Conservation (phyloP, 2,797 vertebrate genomes). For the Scleropages formosus region DNA sequence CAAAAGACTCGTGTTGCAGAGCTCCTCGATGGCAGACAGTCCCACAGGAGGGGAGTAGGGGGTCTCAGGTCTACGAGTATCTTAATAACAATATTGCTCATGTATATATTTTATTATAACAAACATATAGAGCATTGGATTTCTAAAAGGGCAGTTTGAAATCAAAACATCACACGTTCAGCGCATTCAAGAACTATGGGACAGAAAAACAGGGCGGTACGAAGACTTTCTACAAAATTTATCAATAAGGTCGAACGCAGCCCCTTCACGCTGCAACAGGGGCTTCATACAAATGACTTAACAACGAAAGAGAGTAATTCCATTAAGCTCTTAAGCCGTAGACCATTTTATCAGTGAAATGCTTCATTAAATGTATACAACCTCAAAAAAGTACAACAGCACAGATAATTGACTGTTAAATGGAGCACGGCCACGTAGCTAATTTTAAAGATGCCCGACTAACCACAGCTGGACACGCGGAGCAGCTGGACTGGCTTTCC, state of each 20-base stretch:
- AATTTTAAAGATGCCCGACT: neutral
- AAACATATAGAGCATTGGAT: too few species aligned
- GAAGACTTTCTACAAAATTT: too few species aligned
- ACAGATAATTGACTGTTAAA: slow-evolving; percentile 21
- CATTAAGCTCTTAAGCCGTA: slow-evolving; percentile 7
- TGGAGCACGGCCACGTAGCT: neutral
- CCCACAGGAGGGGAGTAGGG: too few species aligned
- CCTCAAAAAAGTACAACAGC: slow-evolving; percentile 11
- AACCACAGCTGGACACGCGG: slow-evolving; percentile 5
- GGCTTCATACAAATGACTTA: slow-evolving; percentile 11
- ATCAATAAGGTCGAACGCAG: neutral
- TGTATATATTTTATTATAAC: too few species aligned
- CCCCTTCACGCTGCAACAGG: neutral
- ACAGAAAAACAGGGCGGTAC: too few species aligned
- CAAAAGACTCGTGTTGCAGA: neutral
- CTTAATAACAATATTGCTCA: too few species aligned
- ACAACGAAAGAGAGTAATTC: slow-evolving; percentile 6
- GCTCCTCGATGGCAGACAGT: too few species aligned
- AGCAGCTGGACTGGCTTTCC: slow-evolving; percentile 3
- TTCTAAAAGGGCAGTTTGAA: too few species aligned
- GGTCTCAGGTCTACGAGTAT: too few species aligned
- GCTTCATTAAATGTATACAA: neutral
- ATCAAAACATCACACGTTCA: too few species aligned
- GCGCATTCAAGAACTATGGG: too few species aligned
- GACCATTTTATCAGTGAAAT: neutral